Base-by-base conservation (phyloP, 2,888 invertebrate species). In the Parnassius apollo region DNA sequence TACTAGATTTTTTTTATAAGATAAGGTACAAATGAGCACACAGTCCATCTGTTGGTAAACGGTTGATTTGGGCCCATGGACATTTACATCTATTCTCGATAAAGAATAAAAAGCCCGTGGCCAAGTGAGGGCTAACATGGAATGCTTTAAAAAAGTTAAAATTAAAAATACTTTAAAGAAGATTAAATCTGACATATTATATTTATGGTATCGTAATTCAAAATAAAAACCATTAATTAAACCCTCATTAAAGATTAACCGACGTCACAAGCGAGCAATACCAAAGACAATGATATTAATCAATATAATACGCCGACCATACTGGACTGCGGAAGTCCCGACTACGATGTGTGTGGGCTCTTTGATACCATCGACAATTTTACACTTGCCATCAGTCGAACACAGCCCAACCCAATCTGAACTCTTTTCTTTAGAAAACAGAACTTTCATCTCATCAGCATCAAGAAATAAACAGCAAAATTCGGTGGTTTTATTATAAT, bases 291-390 rank as follows among this genome's bases (percentile, higher is more conserved):
- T 50, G 57, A 57, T 57, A 61, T 61, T 59, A 63, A 63, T 63
- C 63, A 59, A 63, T 63, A 53, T 42, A 46, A 51, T 75, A 71
- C 69, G 61, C 63, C 60, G 64, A 61, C 65, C 67, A 69, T 66
- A 74, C 72, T 76, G 76, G 74, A 76, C 72, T 69, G 70, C 77
- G 85, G 84, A 85, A 82, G 82, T 77, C 69, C 69, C 64, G 66
- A 57, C 81, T 64, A 67, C 82, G 66, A 69, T 76, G 83, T 81
- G 85, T 82, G 85, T 84, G 85, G 82, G 74, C 82, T 77, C 75
- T 78, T 78, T 78, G 76, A 81, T 78, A 75, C 71, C 50, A 44
- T 51, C 8, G 22, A 53, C 62, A 57, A 57, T 53, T 42, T 57
- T 57, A 22, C 25, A 42, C 22, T 18, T 44, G 49, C 58, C 13